Percentiles rank a stretch among this genome's conserved stretches.
Evolutionary conservation across 1,140 invertebrate genomes (phyloP).

Genomic region (Pogonus chalceus): DNA sequence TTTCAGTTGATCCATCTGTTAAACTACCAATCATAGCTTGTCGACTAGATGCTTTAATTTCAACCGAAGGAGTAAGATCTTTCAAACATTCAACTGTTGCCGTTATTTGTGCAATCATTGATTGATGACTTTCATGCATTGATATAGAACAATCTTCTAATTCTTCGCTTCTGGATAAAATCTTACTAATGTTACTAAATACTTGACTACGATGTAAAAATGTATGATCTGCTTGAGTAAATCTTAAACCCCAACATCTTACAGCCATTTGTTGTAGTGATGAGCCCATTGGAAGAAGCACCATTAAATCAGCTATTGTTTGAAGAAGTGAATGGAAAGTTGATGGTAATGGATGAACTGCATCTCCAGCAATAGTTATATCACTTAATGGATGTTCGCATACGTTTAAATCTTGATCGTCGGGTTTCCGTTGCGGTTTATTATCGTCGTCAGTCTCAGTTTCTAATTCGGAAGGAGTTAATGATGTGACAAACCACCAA

Average conservation of each 20-base stretch:
- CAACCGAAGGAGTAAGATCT: slow-evolving; percentile 64
- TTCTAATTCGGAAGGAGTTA: slow-evolving; percentile 46
- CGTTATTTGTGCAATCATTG: slow-evolving; percentile 25
- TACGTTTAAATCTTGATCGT: slow-evolving; percentile 45
- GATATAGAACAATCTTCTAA: slow-evolving; percentile 45
- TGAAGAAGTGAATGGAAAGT: slow-evolving; percentile 83
- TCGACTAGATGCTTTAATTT: slow-evolving; percentile 83
- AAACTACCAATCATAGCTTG: slow-evolving; percentile 88
- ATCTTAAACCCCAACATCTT: slow-evolving; percentile 85
- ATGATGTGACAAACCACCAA: slow-evolving; percentile 85
- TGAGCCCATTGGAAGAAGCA: slow-evolving; percentile 77
- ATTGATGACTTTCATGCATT: slow-evolving; percentile 50
- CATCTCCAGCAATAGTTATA: slow-evolving; percentile 67
- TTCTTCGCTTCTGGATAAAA: slow-evolving; percentile 86
- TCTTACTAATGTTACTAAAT: slow-evolving; percentile 93
- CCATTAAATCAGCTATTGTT: slow-evolving; percentile 86
- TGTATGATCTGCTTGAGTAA: slow-evolving; percentile 77
- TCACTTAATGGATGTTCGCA: slow-evolving; percentile 77
- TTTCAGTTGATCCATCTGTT: slow-evolving; percentile 90
- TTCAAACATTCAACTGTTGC: slow-evolving; percentile 53
- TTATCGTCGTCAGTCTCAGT: slow-evolving; percentile 41
- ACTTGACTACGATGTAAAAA: slow-evolving; percentile 82
- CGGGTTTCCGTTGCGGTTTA: slow-evolving; percentile 37
- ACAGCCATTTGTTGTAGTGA: slow-evolving; percentile 86
- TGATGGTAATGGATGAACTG: slow-evolving; percentile 66